phyloP scores from a whole-genome alignment of 2,113 vertebrate genomes.

The Malurus cyaneus region DNA sequence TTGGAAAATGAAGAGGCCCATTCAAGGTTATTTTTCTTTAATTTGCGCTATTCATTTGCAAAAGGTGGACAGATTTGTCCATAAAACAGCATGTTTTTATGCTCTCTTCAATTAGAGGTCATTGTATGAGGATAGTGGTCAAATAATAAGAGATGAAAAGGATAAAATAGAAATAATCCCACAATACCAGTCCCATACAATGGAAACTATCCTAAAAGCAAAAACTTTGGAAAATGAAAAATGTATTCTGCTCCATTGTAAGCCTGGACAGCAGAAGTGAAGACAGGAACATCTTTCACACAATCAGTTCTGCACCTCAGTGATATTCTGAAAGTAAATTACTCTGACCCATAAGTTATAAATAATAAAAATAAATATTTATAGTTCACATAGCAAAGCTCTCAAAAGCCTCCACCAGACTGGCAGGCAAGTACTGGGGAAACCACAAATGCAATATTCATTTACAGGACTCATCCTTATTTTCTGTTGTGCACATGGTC shows the following conservation, averaged over 20 bases:
- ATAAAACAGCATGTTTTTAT: not conserved
- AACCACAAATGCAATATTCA: conserved; percentile 12
- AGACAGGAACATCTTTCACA: not conserved
- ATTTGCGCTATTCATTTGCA: not conserved
- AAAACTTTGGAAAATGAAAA: not conserved
- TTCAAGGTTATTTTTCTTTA: not conserved
- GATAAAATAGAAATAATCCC: not conserved
- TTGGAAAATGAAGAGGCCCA: not conserved
- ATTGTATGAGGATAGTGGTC: not conserved
- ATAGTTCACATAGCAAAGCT: not conserved
- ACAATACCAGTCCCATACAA: not conserved
- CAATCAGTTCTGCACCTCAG: not conserved
- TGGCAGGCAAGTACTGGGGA: not conserved
- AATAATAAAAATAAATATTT: not conserved
- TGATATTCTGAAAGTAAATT: not conserved
- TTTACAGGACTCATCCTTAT: not conserved
- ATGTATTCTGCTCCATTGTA: not conserved
- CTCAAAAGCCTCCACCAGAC: not conserved
- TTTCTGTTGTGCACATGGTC: not conserved
- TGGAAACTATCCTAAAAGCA: not conserved
- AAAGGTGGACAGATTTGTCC: not conserved
- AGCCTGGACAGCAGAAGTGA: not conserved
- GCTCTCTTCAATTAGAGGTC: not conserved
- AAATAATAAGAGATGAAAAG: not conserved
- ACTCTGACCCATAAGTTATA: not conserved